phyloP scores from a whole-genome alignment of 2,113 vertebrate species.

The Bolborhynchus lineola region DNA sequence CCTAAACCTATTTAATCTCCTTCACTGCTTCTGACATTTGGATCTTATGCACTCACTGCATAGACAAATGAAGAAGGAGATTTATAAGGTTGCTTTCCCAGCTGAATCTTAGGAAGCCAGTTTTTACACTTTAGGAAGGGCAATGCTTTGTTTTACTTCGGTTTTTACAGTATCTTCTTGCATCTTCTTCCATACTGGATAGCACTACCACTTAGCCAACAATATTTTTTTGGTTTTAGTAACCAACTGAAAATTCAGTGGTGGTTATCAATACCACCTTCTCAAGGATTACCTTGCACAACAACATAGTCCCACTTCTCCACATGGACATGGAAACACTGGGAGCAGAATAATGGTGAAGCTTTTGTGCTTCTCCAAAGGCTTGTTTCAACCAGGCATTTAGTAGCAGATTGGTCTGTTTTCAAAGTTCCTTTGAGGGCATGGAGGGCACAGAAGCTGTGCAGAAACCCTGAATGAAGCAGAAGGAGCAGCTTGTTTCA shows the following conservation, averaged over 20 bases:
- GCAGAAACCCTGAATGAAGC: conserved; percentile 42
- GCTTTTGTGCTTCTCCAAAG: conserved; percentile 29
- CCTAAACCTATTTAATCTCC: conserved; percentile 56
- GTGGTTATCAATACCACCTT: neutral
- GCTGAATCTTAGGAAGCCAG: neutral
- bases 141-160: neutral
- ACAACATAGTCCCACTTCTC: neutral
- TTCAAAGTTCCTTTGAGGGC: conserved; percentile 6
- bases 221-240: neutral
- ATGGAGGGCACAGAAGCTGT: neutral
- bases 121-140: neutral
- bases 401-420: conserved; percentile 53
- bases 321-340: neutral
- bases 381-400: neutral
- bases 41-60: neutral
- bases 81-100: conserved; percentile 16
- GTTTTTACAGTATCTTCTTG: neutral
- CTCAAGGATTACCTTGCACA: neutral
- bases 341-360: neutral
- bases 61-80: neutral
- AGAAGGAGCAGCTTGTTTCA: conserved; percentile 54
- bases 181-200: neutral
- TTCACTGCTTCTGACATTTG: neutral
- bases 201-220: neutral
- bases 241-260: neutral